Evolutionary conservation across 2,797 vertebrate genomes (phyloP).

Genomic region (Hydrocynus forskahlii): DNA sequence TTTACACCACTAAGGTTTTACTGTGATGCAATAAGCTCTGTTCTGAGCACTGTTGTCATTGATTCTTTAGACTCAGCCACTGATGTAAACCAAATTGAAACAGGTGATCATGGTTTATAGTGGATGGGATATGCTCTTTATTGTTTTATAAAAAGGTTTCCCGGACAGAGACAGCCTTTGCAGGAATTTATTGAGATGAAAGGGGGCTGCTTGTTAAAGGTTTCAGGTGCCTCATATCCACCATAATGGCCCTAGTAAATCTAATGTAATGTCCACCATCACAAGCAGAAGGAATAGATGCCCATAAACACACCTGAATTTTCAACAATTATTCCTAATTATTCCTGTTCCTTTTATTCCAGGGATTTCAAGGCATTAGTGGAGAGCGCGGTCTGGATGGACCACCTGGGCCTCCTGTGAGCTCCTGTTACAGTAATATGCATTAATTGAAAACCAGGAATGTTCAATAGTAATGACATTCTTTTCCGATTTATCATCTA

Average conservation of each 20-base stretch:
- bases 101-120: slow-evolving; percentile 55
- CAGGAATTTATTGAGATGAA: slow-evolving; percentile 19
- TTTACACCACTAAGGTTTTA: not conserved
- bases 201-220: slow-evolving; percentile 41
- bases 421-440: slow-evolving; percentile 32
- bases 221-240: slow-evolving; percentile 44
- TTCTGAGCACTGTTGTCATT: slow-evolving; percentile 19
- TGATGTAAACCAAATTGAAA: slow-evolving; percentile 52
- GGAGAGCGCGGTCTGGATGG: slow-evolving; percentile 78
- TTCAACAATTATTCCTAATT: slow-evolving; percentile 7
- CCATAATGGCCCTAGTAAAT: slow-evolving; percentile 35
- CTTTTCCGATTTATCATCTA: not conserved
- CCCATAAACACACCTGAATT: not conserved
- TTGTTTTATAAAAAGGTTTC: slow-evolving; percentile 50
- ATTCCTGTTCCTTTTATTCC: slow-evolving; percentile 35
- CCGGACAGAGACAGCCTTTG: slow-evolving; percentile 26
- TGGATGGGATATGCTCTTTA: slow-evolving; percentile 46
- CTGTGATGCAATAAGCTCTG: slow-evolving; percentile 1
- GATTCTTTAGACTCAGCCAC: slow-evolving; percentile 19
- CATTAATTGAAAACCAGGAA: not conserved
- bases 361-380: slow-evolving; percentile 81
- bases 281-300: slow-evolving; percentile 10
- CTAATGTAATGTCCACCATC: not conserved
- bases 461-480: not conserved
- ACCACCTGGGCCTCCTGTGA: slow-evolving; percentile 77